Percentiles rank a stretch among this genome's conserved stretches.
These are phyloP conservation scores for Leptinotarsa undecemlineata DNA, from an alignment of 1,140 invertebrate species.

Conservation along the genomic window DNA sequence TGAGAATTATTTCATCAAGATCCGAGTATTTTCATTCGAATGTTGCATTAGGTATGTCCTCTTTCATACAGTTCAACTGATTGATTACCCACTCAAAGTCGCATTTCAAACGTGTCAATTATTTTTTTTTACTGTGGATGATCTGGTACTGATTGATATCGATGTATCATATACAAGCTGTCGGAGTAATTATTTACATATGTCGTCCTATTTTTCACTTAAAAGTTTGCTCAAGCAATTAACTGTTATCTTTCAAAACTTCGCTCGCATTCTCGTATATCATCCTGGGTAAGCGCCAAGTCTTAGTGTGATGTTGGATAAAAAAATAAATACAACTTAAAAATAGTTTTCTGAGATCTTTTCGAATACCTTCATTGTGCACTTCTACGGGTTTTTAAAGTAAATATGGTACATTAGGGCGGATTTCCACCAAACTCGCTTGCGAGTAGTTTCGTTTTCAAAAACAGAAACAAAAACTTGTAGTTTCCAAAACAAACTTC, in stretches of 20 bases:
- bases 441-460: too few species aligned
- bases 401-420: too few species aligned
- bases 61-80: too few species aligned
- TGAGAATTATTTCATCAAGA: too few species aligned
- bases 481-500: too few species aligned
- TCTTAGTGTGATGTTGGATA: background rate
- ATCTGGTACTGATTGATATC: background rate
- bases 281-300: constrained; percentile 1
- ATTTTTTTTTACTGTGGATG: background rate
- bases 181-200: background rate
- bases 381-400: too few species aligned
- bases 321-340: background rate
- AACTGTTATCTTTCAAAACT: background rate
- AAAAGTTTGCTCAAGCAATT: background rate
- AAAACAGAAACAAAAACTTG: too few species aligned
- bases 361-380: too few species aligned
- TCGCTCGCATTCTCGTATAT: background rate
- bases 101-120: background rate
- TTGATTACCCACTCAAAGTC: too few species aligned
- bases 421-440: too few species aligned
- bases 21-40: too few species aligned
- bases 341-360: background rate
- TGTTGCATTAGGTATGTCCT: too few species aligned
- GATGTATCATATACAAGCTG: background rate
- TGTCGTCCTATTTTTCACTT: constrained; percentile 2